Conservation (phyloP, 2,113 vertebrate genomes). For the Oreochromis aureus region DNA sequence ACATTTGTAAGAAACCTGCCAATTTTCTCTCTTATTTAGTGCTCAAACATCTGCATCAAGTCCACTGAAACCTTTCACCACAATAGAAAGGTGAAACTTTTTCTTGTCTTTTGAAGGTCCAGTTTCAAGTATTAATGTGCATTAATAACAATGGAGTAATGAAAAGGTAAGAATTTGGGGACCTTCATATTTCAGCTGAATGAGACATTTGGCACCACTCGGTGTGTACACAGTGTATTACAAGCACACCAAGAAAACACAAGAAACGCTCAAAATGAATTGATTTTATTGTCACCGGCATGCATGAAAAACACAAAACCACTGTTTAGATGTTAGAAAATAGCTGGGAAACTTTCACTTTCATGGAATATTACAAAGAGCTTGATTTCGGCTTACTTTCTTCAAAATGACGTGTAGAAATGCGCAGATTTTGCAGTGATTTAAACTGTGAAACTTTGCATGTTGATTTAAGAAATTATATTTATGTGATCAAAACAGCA, state of each 20-base stretch:
- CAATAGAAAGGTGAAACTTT: neutral
- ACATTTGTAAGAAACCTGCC: neutral
- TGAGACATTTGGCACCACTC: neutral
- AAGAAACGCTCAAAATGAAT: neutral
- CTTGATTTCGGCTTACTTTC: neutral
- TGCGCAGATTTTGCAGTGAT: neutral
- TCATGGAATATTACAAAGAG: neutral
- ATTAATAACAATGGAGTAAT: neutral
- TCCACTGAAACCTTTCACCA: neutral
- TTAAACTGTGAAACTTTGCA: neutral
- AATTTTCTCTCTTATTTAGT: neutral
- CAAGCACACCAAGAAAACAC: neutral
- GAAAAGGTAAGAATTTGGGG: neutral
- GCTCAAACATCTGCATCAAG: neutral
- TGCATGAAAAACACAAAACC: slow-evolving; percentile 32
- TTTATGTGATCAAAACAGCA: neutral
- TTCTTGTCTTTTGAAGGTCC: fast-evolving
- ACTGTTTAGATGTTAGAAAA: neutral
- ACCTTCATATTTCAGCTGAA: neutral
- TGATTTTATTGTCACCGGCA: slow-evolving; percentile 42
- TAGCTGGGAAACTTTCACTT: neutral
- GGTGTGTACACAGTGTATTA: slow-evolving; percentile 2
- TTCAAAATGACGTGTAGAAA: neutral
- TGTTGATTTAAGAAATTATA: neutral
- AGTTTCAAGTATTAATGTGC: neutral